Percentiles rank a stretch among this genome's conserved stretches.
Conservation (phyloP, 2,113 vertebrate genomes). For the Taurulus bubalis region DNA sequence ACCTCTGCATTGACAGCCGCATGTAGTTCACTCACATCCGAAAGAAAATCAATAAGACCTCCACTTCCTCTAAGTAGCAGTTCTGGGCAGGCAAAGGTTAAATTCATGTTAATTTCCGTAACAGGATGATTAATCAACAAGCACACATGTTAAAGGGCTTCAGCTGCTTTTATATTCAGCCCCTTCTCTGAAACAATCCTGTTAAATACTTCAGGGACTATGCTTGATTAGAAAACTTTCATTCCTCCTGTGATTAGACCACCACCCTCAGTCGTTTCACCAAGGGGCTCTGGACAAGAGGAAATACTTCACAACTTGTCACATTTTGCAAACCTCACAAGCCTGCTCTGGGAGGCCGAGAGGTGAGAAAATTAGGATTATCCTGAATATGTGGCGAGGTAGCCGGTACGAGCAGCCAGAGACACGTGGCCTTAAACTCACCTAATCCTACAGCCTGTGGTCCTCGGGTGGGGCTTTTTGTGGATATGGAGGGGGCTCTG, state of each 20-base stretch:
- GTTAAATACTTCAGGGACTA: slow-evolving; percentile 51
- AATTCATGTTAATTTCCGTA: slow-evolving; percentile 74
- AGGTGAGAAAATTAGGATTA: slow-evolving; percentile 45
- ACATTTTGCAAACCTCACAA: slow-evolving; percentile 42
- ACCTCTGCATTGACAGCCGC: slow-evolving; percentile 71
- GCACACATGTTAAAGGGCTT: slow-evolving; percentile 37
- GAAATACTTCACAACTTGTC: slow-evolving; percentile 41
- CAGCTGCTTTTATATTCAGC: slow-evolving; percentile 53
- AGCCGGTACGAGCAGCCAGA: slow-evolving; percentile 54
- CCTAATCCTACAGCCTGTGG: slow-evolving; percentile 66
- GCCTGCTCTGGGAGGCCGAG: background rate
- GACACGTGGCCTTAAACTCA: slow-evolving; percentile 69
- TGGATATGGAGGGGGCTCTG: slow-evolving; percentile 31
- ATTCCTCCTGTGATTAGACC: slow-evolving; percentile 58
- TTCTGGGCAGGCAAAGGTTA: slow-evolving; percentile 82
- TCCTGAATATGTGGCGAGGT: slow-evolving; percentile 36
- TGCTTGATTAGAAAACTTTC: slow-evolving; percentile 60
- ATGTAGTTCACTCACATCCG: slow-evolving; percentile 74
- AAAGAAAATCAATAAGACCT: slow-evolving; percentile 85
- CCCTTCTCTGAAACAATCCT: slow-evolving; percentile 49
- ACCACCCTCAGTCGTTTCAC: slow-evolving; percentile 33
- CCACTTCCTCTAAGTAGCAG: slow-evolving; percentile 74
- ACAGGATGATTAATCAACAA: slow-evolving; percentile 78
- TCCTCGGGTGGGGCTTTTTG: slow-evolving; percentile 38
- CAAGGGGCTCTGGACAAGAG: slow-evolving; percentile 36